These are phyloP conservation scores for Caranx ignobilis DNA, from an alignment of 2,113 vertebrate species.

Conservation along the genomic window DNA sequence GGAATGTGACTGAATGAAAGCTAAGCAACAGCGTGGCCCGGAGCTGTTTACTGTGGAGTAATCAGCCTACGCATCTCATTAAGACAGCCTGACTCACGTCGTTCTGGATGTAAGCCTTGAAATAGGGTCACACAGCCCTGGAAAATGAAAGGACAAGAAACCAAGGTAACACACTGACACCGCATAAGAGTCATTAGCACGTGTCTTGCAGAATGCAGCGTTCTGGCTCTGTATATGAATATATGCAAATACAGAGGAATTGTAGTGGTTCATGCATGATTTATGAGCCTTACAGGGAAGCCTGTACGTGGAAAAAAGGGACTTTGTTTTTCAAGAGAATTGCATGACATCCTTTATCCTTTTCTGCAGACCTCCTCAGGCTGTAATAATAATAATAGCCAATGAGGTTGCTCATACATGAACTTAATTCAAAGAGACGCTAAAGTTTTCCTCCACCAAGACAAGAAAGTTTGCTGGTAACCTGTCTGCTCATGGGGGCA, in stretches of 20 bases:
- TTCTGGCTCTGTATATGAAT: slow-evolving; percentile 37
- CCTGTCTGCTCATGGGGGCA: slow-evolving; percentile 10
- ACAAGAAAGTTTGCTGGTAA: slow-evolving; percentile 15
- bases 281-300: slow-evolving; percentile 43
- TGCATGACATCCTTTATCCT: slow-evolving; percentile 22
- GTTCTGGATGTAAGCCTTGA: slow-evolving; percentile 48
- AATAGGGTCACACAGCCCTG: slow-evolving; percentile 26
- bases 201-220: slow-evolving; percentile 12
- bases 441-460: slow-evolving; percentile 9
- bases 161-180: slow-evolving; percentile 37
- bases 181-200: slow-evolving; percentile 16
- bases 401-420: slow-evolving; percentile 11
- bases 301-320: slow-evolving; percentile 1
- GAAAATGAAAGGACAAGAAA: slow-evolving; percentile 42
- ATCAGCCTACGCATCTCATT: slow-evolving; percentile 64
- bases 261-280: slow-evolving; percentile 51
- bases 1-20: slow-evolving; percentile 35
- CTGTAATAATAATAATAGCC: slow-evolving; percentile 23
- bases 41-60: slow-evolving; percentile 52
- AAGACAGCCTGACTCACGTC: slow-evolving; percentile 63
- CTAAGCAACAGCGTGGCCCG: slow-evolving; percentile 21
- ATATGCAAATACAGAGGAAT: slow-evolving; percentile 46
- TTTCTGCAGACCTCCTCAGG: slow-evolving; percentile 6
- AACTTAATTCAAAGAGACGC: slow-evolving; percentile 11
- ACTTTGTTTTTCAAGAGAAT: slow-evolving; percentile 18